phyloP scores from a whole-genome alignment of 1,140 invertebrate genomes.

The Pollicipes pollicipes region DNA sequence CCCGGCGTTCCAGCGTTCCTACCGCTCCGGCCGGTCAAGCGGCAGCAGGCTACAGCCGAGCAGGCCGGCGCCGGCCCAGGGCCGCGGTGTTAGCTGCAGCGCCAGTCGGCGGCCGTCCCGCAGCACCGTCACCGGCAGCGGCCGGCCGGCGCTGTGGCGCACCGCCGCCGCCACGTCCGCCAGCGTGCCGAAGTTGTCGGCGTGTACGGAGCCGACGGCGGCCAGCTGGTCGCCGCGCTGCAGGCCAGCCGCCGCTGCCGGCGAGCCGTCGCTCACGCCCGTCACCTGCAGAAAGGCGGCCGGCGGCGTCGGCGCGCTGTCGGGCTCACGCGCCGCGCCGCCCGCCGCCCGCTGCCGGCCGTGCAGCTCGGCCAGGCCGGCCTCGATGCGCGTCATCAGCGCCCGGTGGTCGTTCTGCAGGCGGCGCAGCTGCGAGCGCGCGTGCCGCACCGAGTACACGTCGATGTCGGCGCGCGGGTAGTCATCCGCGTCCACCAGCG shows the following conservation, averaged over 20 bases:
- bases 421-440: slow-evolving; percentile 50
- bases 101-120: slow-evolving; percentile 32
- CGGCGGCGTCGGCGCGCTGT: slow-evolving; percentile 1
- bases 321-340: slow-evolving; percentile 6
- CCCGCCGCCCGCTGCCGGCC: slow-evolving; percentile 31
- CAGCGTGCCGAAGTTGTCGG: slow-evolving; percentile 48
- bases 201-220: slow-evolving; percentile 64
- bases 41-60: slow-evolving; percentile 52
- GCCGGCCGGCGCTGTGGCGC: slow-evolving; percentile 46
- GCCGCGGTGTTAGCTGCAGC: slow-evolving; percentile 42
- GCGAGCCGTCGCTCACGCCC: slow-evolving; percentile 53
- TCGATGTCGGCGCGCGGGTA: slow-evolving; percentile 78
- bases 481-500: slow-evolving; percentile 67
- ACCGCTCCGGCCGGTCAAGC: neutral
- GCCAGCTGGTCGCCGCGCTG: slow-evolving; percentile 49
- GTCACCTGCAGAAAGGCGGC: slow-evolving; percentile 46
- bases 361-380: slow-evolving; percentile 42
- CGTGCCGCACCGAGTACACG: slow-evolving; percentile 70
- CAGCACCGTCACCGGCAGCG: slow-evolving; percentile 39
- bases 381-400: slow-evolving; percentile 70
- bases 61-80: slow-evolving; percentile 52
- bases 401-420: slow-evolving; percentile 77
- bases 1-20: too few species aligned
- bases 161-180: slow-evolving; percentile 46
- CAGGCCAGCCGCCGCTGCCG: slow-evolving; percentile 58